Evolutionary conservation across 2,888 invertebrate genomes (phyloP), one percentile per base, ranked within the genome.

Genomic region (Eupithecia subfuscata): DNA sequence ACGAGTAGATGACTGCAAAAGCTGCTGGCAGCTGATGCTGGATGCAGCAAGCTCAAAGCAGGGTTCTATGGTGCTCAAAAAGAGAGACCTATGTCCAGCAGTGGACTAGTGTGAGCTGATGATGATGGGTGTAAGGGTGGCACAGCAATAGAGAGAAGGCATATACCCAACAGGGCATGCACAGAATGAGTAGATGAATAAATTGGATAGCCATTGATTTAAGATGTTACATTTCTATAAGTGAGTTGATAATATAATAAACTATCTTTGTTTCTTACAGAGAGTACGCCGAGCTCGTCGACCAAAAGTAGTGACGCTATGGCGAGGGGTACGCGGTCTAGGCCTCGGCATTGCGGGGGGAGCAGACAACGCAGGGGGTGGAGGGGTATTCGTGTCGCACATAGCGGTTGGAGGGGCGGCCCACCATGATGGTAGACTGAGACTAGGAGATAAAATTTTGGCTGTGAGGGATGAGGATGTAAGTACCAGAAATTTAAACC

Each of bases 261-360:
- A 45, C 48, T 70, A 63, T 79, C 76, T 45, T 74, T 77, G 80
- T 79, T 83, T 81, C 76, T 74, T 79, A 45, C 84, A 95, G 95
- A 89, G 88, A 82, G 93, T 95, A 9, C 88, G 95, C 48, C 88
- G 95, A 79, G 95, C 95, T 11, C 89, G 95, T 2, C 85, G 94
- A 43, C 93, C 95, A 6, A 87, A 92, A 81, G 92, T 94, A 56
- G 95, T 95, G 71, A 91, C 92, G 34, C 80, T 95, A 74, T 94
- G 94, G 90, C 86, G 95, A 79, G 95, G 95, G 12, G 89, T 88
- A 8, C 90, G 95, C 34, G 95, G 95, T 0, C 83, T 95, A 2
- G 95, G 95, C 0, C 86, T 95, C 2, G 95, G 95, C 1, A 93
- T 95, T 74, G 95, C 95, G 1, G 95, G 95, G 5, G 95, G 95